These are phyloP conservation scores for Ficedula albicollis DNA, from an alignment of 2,797 vertebrate genomes.

Conservation along the genomic window DNA sequence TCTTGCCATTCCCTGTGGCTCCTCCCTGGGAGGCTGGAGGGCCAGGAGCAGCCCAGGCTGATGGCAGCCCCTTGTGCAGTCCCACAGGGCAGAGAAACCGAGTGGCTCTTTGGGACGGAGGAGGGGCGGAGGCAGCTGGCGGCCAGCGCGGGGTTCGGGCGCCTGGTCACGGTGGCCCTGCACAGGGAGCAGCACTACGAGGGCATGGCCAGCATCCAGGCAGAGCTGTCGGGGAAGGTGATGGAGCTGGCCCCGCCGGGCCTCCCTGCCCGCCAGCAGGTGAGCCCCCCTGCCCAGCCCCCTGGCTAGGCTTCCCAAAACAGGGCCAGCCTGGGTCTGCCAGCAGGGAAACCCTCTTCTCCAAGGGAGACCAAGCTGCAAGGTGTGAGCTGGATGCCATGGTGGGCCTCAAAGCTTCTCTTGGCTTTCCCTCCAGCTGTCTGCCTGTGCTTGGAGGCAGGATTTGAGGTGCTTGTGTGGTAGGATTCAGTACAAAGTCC, in stretches of 20 bases:
- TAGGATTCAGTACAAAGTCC: background rate
- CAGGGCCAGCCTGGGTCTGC: background rate
- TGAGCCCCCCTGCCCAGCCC: conserved; percentile 8
- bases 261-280: conserved; percentile 90
- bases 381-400: background rate
- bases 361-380: background rate
- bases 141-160: conserved; percentile 85
- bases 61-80: conserved; percentile 76
- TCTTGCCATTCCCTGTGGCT: background rate
- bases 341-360: background rate
- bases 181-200: conserved; percentile 92
- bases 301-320: background rate
- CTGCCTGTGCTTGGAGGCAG: background rate
- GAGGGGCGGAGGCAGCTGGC: conserved; percentile 90
- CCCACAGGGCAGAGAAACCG: conserved; percentile 92
- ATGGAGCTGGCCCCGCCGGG: conserved; percentile 91
- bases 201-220: conserved; percentile 91
- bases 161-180: conserved; percentile 87
- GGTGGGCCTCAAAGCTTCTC: background rate
- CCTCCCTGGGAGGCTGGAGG: background rate
- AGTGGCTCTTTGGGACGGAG: conserved; percentile 92
- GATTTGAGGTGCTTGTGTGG: background rate
- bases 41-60: background rate
- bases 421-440: background rate
- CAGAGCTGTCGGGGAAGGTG: conserved; percentile 90